These are phyloP conservation scores for Chrysogorgia sp. DNA, from an alignment of 92 coral and sea anemone genomes.

Conservation along the genomic window DNA sequence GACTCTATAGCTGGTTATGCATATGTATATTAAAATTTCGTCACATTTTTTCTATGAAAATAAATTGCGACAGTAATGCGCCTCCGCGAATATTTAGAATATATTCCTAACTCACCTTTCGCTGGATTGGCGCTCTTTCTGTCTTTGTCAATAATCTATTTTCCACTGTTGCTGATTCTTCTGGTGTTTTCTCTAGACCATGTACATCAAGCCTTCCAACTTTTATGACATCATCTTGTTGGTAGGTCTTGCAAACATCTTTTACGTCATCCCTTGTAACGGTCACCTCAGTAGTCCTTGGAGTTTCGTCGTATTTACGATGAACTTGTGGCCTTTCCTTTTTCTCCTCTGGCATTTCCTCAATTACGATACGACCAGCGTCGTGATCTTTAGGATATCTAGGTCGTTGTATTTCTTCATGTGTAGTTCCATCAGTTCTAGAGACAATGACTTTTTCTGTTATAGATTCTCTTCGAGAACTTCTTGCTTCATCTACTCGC, in stretches of 20 bases:
- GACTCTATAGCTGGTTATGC: too few relatives aligned
- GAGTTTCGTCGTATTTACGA: too few relatives aligned
- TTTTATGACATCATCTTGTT: background rate
- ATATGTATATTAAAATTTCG: too few relatives aligned
- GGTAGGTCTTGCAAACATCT: too few relatives aligned
- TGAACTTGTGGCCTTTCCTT: too few relatives aligned
- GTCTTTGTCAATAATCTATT: background rate
- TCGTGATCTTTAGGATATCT: background rate
- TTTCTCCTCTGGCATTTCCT: too few relatives aligned
- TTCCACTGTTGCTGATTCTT: constrained; percentile 10
- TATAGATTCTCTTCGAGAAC: background rate
- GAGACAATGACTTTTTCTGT: background rate
- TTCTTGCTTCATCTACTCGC: constrained; percentile 3
- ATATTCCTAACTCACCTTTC: constrained; percentile 10
- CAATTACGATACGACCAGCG: too few relatives aligned
- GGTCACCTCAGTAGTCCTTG: too few relatives aligned
- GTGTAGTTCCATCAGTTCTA: background rate
- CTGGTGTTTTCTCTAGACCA: constrained; percentile 12
- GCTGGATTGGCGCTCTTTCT: background rate
- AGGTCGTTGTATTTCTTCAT: constrained; percentile 4
- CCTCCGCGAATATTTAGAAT: background rate
- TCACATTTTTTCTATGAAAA: background rate
- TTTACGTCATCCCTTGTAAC: too few relatives aligned
- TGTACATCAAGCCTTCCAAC: constrained; percentile 7
- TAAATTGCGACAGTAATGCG: background rate